Base-by-base conservation (phyloP, 2,888 invertebrate genomes). In the Phlogophora meticulosa region DNA sequence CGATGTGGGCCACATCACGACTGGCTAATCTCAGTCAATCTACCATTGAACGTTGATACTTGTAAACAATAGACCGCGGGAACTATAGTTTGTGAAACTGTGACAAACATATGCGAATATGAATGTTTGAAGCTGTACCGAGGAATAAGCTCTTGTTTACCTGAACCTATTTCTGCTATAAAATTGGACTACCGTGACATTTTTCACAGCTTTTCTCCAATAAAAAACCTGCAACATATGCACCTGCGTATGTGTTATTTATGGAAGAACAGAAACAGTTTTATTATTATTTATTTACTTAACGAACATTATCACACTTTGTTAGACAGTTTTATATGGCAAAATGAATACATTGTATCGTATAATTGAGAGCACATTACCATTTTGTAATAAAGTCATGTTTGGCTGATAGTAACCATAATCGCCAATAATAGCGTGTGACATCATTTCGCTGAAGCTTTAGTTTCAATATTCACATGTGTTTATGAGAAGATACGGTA, bases 1-100 rank as follows among this genome's bases (percentile, higher is more conserved):
- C 84, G 93, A 91, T 93, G 91, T 83, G 87, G 81, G 69, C 85
- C 85, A 86, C 87, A 87, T 91, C 91, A 91, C 91, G 91, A 91
- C 79, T 72, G 78, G 73, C 74, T 88, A 87, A 89, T 89, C 88
- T 86, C 72, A 76, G 76, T 83, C 79, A 83, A 89, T 88, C 88
- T 88, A 64, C 79, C 78, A 81, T 82, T 82, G 74, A 83, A 72
- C 72, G 81, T 70, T 79, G 67, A 60, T 76, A 57, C 72, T 73
- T 53, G 73, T 76, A 87, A 78, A 88, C 88, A 88, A 88, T 85
- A 77, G 80, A 67, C 66, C 80, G 80, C 82, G 81, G 84, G 84
- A 83, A 84, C 57, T 72, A 66, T 65, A 55, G 66, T 65, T 76
- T 81, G 75, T 71, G 76, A 79, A 76, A 82, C 74, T 79, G 65